phyloP scores from a whole-genome alignment of 2,888 invertebrate species.

The Aleiodes testaceus region DNA sequence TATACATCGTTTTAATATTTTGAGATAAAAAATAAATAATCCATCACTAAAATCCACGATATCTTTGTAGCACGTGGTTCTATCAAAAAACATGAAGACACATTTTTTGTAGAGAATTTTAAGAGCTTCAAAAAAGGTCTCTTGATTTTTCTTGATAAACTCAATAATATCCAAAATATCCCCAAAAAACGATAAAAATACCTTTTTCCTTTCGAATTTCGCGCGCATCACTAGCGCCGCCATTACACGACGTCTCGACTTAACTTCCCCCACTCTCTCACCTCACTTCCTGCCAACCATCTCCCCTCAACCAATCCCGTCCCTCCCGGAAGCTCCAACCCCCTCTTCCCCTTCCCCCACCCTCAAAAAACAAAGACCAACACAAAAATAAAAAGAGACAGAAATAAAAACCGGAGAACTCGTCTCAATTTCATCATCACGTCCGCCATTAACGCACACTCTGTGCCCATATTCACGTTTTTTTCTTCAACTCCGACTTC shows the following conservation, averaged over 20 bases:
- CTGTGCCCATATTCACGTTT: slow-evolving; percentile 16
- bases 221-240: not conserved
- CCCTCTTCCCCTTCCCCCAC: too few relatives aligned
- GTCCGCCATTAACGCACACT: slow-evolving; percentile 16
- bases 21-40: slow-evolving; percentile 27
- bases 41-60: not conserved
- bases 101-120: too few relatives aligned
- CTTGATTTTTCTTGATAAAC: too few relatives aligned
- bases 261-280: too few relatives aligned
- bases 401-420: slow-evolving; percentile 3
- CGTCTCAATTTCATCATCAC: slow-evolving; percentile 5
- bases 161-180: too few relatives aligned
- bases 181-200: too few relatives aligned
- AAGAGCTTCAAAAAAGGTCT: too few relatives aligned
- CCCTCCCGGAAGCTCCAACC: too few relatives aligned
- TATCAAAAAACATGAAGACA: too few relatives aligned
- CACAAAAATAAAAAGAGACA: not conserved
- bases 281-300: too few relatives aligned
- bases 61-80: not conserved
- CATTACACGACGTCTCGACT: not conserved
- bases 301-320: too few relatives aligned
- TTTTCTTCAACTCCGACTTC: not conserved
- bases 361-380: not conserved
- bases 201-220: too few relatives aligned
- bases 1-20: slow-evolving; percentile 17